Conservation (phyloP, 2,888 invertebrate species). For the Phorcus lineatus region DNA sequence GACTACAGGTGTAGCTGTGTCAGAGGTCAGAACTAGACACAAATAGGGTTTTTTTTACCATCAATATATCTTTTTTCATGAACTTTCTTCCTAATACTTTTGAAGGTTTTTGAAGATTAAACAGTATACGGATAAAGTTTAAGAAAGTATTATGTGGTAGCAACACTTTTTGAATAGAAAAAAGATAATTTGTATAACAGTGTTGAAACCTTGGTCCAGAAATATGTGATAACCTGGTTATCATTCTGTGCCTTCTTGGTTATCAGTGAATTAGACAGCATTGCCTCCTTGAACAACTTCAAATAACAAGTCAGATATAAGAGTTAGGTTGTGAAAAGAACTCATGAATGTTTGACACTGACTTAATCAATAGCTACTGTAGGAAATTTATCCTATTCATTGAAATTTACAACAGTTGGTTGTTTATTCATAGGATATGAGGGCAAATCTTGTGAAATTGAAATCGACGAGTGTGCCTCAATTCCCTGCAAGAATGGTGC, state of each 20-base stretch:
- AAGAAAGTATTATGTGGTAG: too few relatives aligned
- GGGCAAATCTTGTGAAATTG: conserved; percentile 43
- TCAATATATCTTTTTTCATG: not conserved
- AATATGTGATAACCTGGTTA: too few relatives aligned
- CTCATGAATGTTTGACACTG: not conserved
- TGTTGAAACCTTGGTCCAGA: too few relatives aligned
- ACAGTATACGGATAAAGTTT: too few relatives aligned
- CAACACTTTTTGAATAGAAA: too few relatives aligned
- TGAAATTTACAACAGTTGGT: not conserved
- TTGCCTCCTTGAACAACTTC: too few relatives aligned
- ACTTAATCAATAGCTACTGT: not conserved
- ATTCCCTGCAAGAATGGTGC: conserved; percentile 57
- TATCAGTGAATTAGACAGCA: not conserved
- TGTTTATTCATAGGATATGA: conserved; percentile 43
- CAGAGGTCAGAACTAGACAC: conserved; percentile 36
- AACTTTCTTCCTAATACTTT: too few relatives aligned
- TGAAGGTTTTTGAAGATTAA: too few relatives aligned
- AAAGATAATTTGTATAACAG: too few relatives aligned
- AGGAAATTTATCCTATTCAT: not conserved
- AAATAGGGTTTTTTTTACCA: not conserved
- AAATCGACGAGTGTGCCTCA: conserved; percentile 44
- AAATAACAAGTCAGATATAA: too few relatives aligned
- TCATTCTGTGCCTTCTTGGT: too few relatives aligned
- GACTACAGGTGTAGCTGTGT: conserved; percentile 49
- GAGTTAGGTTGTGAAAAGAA: not conserved